Evolutionary conservation across 2,797 vertebrate species (phyloP), one percentile per base, ranked within the genome.

Genomic region (Urosaurus nigricauda): DNA sequence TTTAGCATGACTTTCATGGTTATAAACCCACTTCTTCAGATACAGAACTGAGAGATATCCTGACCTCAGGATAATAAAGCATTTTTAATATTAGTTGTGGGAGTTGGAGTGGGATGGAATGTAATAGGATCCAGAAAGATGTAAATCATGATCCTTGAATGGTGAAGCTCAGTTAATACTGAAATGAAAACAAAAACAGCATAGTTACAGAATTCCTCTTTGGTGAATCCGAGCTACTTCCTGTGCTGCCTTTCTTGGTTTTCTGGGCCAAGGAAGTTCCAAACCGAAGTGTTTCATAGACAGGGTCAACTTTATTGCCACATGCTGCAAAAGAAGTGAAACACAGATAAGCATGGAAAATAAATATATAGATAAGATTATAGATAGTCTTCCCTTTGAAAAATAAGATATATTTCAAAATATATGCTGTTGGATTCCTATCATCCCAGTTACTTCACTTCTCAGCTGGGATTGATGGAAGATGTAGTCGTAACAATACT

Each of bases 261-360:
- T 98, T 99, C 95, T 99, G 98, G 71, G 99, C 99, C 95, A 99
- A 95, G 4, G 99, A 99, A 21, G 99, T 99, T 84, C 99, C 99
- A 83, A 99, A 99, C 73, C 99, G 98, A 68, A 99, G 97, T 32
- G 99, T 97, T 97, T 99, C 99, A 40, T 99, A 99, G 26, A 99
- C 99, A 0, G 99, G 99, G 92, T 99, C 99, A 94, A 99, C 98
- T 93, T 99, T 99, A 93, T 98, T 99, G 87, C 99, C 98, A 94
- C 99, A 99, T 77, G 99, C 99, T 99, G 95, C 0, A 90, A 88
- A 96, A 94, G 65, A 90, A 90, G 32, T 17, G 93, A 93, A 90
- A 94, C 7, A 73, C 4, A 6, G 53, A n/a, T 94, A 81, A 93
- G 0, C 7, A 65, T 43, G 43, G 21, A 7, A 13, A 78, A 16